Percentiles rank a stretch among this genome's conserved stretches.
Conservation (phyloP, 1,140 invertebrate species). For the Nasonia giraulti region DNA sequence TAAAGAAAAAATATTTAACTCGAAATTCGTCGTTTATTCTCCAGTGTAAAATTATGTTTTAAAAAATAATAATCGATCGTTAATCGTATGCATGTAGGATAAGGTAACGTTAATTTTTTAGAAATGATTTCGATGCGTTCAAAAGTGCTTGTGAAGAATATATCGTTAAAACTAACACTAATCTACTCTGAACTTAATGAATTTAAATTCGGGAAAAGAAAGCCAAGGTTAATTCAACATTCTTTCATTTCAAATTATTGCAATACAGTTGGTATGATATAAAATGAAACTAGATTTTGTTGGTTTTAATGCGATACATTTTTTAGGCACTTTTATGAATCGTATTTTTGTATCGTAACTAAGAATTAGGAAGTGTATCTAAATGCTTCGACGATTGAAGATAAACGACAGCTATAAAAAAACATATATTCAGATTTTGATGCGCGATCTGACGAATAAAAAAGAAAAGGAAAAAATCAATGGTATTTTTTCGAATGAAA, state of each 20-base stretch:
- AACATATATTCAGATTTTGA: background rate
- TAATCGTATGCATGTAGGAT: constrained; percentile 24
- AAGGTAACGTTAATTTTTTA: background rate
- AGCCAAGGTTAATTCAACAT: background rate
- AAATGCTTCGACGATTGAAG: constrained; percentile 21
- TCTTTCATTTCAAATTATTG: background rate
- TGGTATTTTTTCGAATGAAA: background rate
- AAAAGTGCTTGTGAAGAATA: background rate
- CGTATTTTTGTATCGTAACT: constrained; percentile 32
- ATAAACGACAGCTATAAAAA: background rate
- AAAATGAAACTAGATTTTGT: background rate
- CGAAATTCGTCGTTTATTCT: background rate
- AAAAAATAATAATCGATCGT: constrained; percentile 6
- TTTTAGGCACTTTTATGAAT: constrained; percentile 20
- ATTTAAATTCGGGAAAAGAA: background rate
- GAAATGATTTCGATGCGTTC: background rate
- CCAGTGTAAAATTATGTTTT: background rate
- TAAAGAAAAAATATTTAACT: background rate
- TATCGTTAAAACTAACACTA: constrained; percentile 4
- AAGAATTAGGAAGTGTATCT: background rate
- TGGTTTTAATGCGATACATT: constrained; percentile 2
- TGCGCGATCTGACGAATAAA: background rate
- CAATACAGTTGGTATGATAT: too few relatives aligned
- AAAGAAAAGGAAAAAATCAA: background rate
- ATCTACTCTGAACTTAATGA: background rate